Percentiles rank a stretch among this genome's conserved stretches.
phyloP scores from a whole-genome alignment of 2,888 invertebrate species.

The Dolomedes plantarius region DNA sequence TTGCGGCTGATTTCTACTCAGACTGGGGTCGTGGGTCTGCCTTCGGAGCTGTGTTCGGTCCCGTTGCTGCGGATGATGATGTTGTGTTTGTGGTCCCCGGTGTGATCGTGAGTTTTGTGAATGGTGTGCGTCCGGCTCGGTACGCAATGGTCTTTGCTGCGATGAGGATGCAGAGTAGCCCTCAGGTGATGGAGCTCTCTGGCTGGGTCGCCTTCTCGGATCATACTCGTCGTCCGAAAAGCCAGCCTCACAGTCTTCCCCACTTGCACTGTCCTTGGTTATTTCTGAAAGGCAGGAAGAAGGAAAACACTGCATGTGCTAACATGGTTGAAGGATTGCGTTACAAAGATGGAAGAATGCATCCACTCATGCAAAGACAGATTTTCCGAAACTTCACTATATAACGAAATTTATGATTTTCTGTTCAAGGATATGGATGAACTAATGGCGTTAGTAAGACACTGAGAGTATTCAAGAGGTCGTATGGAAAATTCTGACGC shows the following conservation, averaged over 20 bases:
- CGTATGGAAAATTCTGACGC: too few species aligned
- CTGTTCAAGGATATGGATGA: too few species aligned
- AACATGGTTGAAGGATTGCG: neutral
- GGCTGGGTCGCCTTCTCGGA: conserved; percentile 29
- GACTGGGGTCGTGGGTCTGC: conserved; percentile 34
- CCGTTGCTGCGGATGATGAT: conserved; percentile 35
- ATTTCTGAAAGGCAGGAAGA: conserved; percentile 79
- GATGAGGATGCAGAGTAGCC: conserved; percentile 42
- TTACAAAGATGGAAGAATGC: neutral
- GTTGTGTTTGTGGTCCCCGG: conserved; percentile 48
- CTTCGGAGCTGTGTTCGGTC: conserved; percentile 41
- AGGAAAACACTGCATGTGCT: neutral
- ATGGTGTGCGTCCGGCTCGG: conserved; percentile 30
- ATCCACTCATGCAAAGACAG: neutral
- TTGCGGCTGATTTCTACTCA: conserved; percentile 27
- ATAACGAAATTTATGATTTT: too few species aligned
- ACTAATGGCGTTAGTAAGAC: too few species aligned
- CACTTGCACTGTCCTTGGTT: conserved; percentile 86
- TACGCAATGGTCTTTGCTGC: conserved; percentile 49
- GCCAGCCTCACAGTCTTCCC: conserved; percentile 75
- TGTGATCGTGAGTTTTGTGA: conserved; percentile 37
- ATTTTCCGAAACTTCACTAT: neutral
- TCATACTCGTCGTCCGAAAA: conserved; percentile 75
- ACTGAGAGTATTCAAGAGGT: too few species aligned
- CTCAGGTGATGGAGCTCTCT: conserved; percentile 50